Conservation (phyloP, 2,888 invertebrate genomes). For the Exocentrus adspersus region DNA sequence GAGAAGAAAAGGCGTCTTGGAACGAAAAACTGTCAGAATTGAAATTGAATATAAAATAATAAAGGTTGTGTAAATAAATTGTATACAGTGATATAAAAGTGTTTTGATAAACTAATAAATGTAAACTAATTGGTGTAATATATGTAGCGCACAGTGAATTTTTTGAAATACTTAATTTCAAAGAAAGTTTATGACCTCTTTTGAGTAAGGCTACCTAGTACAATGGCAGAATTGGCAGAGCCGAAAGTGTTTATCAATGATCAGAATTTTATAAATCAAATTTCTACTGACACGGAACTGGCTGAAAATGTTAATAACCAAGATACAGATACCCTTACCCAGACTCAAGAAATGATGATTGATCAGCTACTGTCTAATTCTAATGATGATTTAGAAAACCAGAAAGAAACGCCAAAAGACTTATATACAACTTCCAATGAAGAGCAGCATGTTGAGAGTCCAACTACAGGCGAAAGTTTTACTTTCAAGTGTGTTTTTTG, state of each 20-base stretch:
- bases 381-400: slow-evolving; percentile 36
- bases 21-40: slow-evolving; percentile 40
- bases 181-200: slow-evolving; percentile 40
- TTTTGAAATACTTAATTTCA: too few relatives aligned
- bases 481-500: slow-evolving; percentile 63
- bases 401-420: slow-evolving; percentile 39
- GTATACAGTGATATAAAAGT: background rate
- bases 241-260: slow-evolving; percentile 51
- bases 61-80: slow-evolving; percentile 29
- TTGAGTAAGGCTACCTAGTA: too few relatives aligned
- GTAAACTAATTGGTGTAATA: slow-evolving; percentile 1
- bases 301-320: slow-evolving; percentile 24
- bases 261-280: slow-evolving; percentile 42
- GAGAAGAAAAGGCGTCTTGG: slow-evolving; percentile 41
- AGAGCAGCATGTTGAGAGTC: slow-evolving; percentile 59
- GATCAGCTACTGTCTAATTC: slow-evolving; percentile 38
- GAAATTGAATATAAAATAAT: slow-evolving; percentile 40
- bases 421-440: slow-evolving; percentile 42
- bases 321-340: slow-evolving; percentile 34
- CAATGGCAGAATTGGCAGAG: slow-evolving; percentile 47
- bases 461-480: slow-evolving; percentile 58
- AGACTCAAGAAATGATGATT: slow-evolving; percentile 40
- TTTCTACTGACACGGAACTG: slow-evolving; percentile 28
- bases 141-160: too few relatives aligned
- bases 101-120: too few relatives aligned